Evolutionary conservation across 1,140 invertebrate species (phyloP).

Genomic region (Harlomillsia oculata): DNA sequence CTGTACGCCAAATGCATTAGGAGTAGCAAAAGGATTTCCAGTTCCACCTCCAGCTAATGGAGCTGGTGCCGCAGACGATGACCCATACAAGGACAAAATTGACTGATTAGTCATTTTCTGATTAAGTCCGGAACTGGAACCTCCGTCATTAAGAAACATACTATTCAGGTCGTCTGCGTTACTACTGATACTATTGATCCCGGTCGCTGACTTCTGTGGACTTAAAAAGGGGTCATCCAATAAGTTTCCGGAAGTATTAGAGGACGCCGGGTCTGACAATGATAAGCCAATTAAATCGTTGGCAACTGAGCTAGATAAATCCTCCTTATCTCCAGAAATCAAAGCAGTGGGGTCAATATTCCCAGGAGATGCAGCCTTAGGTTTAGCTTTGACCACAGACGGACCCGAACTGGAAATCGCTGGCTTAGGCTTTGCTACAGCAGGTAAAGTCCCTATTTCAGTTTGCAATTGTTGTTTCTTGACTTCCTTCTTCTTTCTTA

Average conservation of each 20-base stretch:
- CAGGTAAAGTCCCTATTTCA: slow-evolving; percentile 27
- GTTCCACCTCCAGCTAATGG: too few relatives aligned
- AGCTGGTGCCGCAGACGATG: not conserved
- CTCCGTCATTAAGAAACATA: slow-evolving; percentile 6
- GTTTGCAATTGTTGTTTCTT: slow-evolving; percentile 47
- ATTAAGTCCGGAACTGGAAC: slow-evolving; percentile 22
- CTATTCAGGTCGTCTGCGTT: slow-evolving; percentile 37
- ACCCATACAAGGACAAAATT: slow-evolving; percentile 72
- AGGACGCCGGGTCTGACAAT: not conserved
- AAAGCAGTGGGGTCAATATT: not conserved
- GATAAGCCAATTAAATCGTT: slow-evolving; percentile 24
- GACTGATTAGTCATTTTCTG: slow-evolving; percentile 85
- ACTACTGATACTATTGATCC: slow-evolving; percentile 36
- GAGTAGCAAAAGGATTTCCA: slow-evolving; percentile 17
- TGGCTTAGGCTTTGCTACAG: slow-evolving; percentile 44
- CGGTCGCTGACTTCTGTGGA: slow-evolving; percentile 26
- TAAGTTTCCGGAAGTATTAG: slow-evolving; percentile 13
- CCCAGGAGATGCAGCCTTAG: not conserved
- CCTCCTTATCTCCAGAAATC: too few relatives aligned
- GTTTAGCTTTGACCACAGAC: not conserved
- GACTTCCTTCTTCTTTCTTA: slow-evolving; percentile 66
- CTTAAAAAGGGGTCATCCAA: slow-evolving; percentile 35
- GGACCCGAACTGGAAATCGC: slow-evolving; percentile 59
- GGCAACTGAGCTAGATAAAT: too few relatives aligned
- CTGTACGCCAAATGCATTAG: not conserved